Conservation (phyloP, 37 sponge, comb jelly and placozoan species). For the Cliona cf. orientalis region DNA sequence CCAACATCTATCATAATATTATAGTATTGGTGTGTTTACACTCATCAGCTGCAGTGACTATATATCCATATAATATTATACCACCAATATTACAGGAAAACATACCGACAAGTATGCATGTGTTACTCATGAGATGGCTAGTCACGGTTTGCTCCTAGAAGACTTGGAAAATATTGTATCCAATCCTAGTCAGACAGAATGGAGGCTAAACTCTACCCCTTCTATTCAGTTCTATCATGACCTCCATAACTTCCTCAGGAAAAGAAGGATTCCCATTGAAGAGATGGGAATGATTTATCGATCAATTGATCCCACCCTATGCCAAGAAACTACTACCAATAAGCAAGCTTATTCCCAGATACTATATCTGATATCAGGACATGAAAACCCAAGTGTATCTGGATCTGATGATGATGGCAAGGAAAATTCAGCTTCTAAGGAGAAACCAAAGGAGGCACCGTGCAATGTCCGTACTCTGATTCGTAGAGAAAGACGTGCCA, state of each 20-base stretch:
- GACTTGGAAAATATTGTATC: background rate
- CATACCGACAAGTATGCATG: background rate
- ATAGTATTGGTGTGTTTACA: background rate
- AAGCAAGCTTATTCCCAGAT: background rate
- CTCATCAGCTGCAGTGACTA: background rate
- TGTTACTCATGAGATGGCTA: background rate
- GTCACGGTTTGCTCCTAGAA: background rate
- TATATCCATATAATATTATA: background rate
- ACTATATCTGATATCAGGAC: background rate
- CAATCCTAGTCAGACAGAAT: background rate
- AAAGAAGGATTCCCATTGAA: background rate
- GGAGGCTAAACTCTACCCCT: background rate
- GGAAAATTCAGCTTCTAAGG: background rate
- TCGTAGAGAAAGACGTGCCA: background rate
- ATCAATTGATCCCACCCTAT: background rate
- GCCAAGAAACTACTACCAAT: background rate
- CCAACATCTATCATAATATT: background rate
- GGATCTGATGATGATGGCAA: background rate
- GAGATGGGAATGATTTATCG: background rate
- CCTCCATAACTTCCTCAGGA: background rate
- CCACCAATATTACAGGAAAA: background rate
- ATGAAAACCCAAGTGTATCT: background rate
- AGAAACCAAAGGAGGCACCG: background rate
- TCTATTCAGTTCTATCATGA: background rate
- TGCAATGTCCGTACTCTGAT: background rate